Evolutionary conservation across 2,888 invertebrate species (phyloP), one percentile per base, ranked within the genome.

Genomic region (Agelastica alni): DNA sequence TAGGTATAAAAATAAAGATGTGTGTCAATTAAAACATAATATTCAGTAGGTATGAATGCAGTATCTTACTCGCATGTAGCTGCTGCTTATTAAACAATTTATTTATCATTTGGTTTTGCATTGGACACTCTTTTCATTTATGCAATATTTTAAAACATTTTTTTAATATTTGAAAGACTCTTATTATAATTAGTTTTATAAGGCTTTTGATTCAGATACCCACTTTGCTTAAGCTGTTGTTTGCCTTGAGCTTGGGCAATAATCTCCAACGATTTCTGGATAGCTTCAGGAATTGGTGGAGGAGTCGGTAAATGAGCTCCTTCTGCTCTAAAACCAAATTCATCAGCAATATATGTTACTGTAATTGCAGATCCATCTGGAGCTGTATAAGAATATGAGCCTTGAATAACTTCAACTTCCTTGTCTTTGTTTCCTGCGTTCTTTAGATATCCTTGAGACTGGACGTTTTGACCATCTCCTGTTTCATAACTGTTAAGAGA

Each of bases 281-380:
- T 87, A 36, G 85, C 86, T 70, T 82, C 84, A 22, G 89, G 89
- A 63, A 89, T 80, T 16, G 89, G 88, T 30, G 89, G 89, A 4
- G 89, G 83, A 2, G 87, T 88, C 31, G 91, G 90, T 63, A 90
- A 75, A 74, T 90, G 90, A 32, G 87, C 87, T 45, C 90, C 90
- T 65, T 83, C 83, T 7, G 89, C 87, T 69, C 86, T 83, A 76
- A 88, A 91, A 52, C 89, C 91, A 70, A 87, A 87, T 77, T 89
- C 89, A 73, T 90, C 89, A 13, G 89, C 89, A 12, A 88, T 80
- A 65, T 89, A 89, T 28, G 79, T 84, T 44, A 83, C 79, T 42
- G 81, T 79, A 56, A 82, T 82, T 26, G 79, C 74, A 7, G 81
- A 75, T 49, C 86, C 86, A 64, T 91, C 89, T 0, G 89, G 89